Conservation (phyloP, 2,797 vertebrate species). For the Cetoscarus ocellatus region DNA sequence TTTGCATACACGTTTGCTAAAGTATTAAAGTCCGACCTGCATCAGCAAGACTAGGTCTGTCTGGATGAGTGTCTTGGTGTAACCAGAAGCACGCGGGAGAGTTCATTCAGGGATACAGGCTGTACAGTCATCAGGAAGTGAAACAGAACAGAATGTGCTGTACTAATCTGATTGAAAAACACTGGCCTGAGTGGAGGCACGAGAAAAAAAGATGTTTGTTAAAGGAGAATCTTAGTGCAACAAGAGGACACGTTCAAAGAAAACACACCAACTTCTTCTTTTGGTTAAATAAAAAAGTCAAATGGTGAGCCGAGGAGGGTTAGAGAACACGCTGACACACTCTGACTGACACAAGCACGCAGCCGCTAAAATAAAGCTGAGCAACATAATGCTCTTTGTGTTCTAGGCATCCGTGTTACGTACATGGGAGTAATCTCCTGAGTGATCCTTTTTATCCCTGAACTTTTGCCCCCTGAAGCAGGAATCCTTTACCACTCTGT, state of each 20-base stretch:
- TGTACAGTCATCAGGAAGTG: conserved; percentile 89
- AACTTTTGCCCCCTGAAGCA: conserved; percentile 70
- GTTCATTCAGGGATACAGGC: conserved; percentile 85
- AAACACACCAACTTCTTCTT: conserved; percentile 52
- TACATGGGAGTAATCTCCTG: conserved; percentile 72
- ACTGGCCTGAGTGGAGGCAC: conserved; percentile 80
- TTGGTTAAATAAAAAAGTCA: conserved; percentile 42
- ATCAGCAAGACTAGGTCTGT: conserved; percentile 50
- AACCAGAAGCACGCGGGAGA: conserved; percentile 80
- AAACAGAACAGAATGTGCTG: conserved; percentile 90
- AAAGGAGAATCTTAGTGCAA: conserved; percentile 68
- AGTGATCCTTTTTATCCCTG: conserved; percentile 77
- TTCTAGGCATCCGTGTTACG: conserved; percentile 72
- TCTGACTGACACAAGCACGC: conserved; percentile 28
- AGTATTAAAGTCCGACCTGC: conserved; percentile 40
- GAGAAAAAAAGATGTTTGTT: conserved; percentile 70
- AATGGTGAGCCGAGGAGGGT: conserved; percentile 17
- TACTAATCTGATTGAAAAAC: conserved; percentile 89
- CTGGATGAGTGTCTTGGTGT: conserved; percentile 73
- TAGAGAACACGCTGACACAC: conserved; percentile 37
- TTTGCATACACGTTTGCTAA: conserved; percentile 21
- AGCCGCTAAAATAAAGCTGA: conserved; percentile 70
- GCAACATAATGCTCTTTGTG: conserved; percentile 80
- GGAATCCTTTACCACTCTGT: conserved; percentile 38
- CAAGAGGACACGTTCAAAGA: conserved; percentile 27